These are phyloP conservation scores for Mungos mungo DNA, from an alignment of 2,113 vertebrate species.

Conservation along the genomic window DNA sequence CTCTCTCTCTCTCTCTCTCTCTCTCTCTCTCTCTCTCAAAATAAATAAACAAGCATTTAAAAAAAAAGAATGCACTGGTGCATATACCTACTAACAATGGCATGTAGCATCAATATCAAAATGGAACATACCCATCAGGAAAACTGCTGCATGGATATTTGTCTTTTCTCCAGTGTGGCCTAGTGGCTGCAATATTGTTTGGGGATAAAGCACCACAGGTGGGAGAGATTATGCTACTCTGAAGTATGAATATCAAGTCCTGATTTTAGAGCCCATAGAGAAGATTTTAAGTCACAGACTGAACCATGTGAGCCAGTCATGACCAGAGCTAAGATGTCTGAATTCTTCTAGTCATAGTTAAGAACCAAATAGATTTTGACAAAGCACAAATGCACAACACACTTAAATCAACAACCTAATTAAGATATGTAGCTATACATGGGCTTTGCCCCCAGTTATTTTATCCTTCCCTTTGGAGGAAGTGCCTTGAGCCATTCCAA, in stretches of 20 bases:
- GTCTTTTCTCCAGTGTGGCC: not conserved
- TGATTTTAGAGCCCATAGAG: not conserved
- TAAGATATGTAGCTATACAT: constrained; percentile 62
- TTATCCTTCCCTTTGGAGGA: constrained; percentile 81
- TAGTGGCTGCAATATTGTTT: not conserved
- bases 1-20: too few relatives aligned
- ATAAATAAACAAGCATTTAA: too few relatives aligned
- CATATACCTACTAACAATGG: too few relatives aligned
- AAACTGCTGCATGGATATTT: not conserved
- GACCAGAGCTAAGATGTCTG: not conserved
- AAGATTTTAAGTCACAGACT: not conserved
- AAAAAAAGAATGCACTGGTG: not conserved
- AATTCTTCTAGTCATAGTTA: constrained; percentile 35
- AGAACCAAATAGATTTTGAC: constrained; percentile 80
- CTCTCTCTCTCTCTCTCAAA: too few relatives aligned
- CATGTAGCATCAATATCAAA: rapidly evolving
- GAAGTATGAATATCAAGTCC: not conserved
- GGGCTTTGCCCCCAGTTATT: constrained; percentile 81
- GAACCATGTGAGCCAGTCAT: not conserved
- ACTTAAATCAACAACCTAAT: constrained; percentile 82
- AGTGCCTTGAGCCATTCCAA: constrained; percentile 80
- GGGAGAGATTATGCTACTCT: not conserved
- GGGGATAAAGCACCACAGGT: not conserved
- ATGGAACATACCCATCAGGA: not conserved
- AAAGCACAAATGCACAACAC: constrained; percentile 58